Percentiles rank a stretch among this genome's conserved stretches.
Evolutionary conservation across 1,140 invertebrate genomes (phyloP).

Genomic region (Geopemphigus sp.): DNA sequence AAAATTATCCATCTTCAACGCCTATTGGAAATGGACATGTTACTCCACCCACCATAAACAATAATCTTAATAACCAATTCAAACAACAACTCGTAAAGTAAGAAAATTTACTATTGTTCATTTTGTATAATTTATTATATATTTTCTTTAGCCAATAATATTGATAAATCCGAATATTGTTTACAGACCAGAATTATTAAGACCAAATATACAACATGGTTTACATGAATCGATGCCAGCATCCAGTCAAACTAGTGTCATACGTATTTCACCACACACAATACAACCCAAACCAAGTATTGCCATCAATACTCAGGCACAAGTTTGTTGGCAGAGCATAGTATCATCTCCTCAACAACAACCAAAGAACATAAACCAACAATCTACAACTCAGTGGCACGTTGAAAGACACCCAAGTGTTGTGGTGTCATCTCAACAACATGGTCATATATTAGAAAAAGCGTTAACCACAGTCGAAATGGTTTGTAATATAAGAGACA

Average conservation of each 20-base stretch:
- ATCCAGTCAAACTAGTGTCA: constrained; percentile 67
- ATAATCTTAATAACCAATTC: constrained; percentile 21
- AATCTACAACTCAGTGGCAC: constrained; percentile 23
- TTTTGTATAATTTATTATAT: neutral
- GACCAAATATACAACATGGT: constrained; percentile 36
- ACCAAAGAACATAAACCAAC: constrained; percentile 15
- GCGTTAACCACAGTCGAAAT: constrained; percentile 47
- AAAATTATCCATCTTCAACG: constrained; percentile 57
- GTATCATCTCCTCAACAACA: constrained; percentile 31
- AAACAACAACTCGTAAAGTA: constrained; percentile 44
- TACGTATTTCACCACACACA: constrained; percentile 70
- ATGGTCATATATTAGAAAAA: constrained; percentile 48
- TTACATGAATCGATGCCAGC: constrained; percentile 36
- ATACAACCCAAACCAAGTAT: constrained; percentile 52
- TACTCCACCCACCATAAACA: constrained; percentile 14
- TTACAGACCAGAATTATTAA: constrained; percentile 36
- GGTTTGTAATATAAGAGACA: neutral
- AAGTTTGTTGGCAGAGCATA: constrained; percentile 32
- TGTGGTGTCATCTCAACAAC: constrained; percentile 41
- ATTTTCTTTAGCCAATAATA: neutral
- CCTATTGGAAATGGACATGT: constrained; percentile 52
- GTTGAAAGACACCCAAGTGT: constrained; percentile 48
- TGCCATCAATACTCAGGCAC: constrained; percentile 52
- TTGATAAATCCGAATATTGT: no score
- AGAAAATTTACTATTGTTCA: neutral